Base-by-base conservation (phyloP, 2,888 invertebrate genomes). In the Dichetophora obliterata region DNA sequence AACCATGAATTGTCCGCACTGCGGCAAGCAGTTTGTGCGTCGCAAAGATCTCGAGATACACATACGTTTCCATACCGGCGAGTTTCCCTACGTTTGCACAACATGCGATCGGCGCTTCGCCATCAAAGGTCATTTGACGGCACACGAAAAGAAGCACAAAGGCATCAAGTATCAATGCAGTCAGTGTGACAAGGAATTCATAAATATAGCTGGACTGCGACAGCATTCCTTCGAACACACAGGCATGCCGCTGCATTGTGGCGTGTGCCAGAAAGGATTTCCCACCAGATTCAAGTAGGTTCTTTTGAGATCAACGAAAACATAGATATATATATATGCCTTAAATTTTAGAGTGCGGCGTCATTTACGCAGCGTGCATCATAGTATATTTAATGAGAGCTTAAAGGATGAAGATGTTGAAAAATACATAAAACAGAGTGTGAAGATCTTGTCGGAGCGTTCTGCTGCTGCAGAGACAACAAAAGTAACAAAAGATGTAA, bases 11-110 rank as follows among this genome's bases (percentile, higher is more conserved):
- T 82, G 82, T 43, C 65, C 81, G 8, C 79, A 82, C 61, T 82
- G 82, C 22, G 80, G 79, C 6, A 82, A 82, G 27, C 79, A 82
- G 61, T 82, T 82, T 75, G 82, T 82, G 19, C 81, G 82, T 0
- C 81, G 80, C 52, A 81, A 78, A 4, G 82, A 82, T 77, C 70
- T 82, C 9, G 79, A 78, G 16, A 78, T 82, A 19, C 82, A 82
- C 31, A 66, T 82, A 74, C 82, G 82, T 54, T 82, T 82, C 37
- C 82, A 82, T 27, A 82, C 82, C 2, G 82, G 82, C n/a, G 80
- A 82, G 14, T 82, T 80, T 65, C 82, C 82, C 5, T 82, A 78
- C 66, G 77, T 75, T 19, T 82, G 82, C 72, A 37, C 74, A 14
- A 71, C 78, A 22, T 82, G 82, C 69, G 80, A 79, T 8, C 80